A percentile compares a stretch with the other conserved stretches of the same genome.
Conservation (phyloP, 2,113 vertebrate genomes). For the Crocuta crocuta region DNA sequence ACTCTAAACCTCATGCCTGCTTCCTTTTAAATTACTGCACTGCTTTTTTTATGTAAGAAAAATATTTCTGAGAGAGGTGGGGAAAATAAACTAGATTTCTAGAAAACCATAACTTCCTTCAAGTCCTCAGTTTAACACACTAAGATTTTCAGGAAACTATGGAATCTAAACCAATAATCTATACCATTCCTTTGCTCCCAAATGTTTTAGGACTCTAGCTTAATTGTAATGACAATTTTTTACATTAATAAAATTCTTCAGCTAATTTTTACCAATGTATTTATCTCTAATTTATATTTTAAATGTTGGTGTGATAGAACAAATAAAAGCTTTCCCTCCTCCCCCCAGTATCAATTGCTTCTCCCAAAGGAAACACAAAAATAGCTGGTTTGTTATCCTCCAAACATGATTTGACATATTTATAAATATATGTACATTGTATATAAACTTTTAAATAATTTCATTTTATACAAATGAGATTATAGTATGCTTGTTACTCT, state of each 20-base stretch:
- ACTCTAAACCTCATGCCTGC: not conserved
- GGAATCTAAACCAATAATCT: not conserved
- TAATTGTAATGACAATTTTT: not conserved
- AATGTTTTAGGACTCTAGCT: not conserved
- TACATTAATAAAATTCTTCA: conserved; percentile 10
- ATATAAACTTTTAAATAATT: not conserved
- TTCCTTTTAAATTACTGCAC: not conserved
- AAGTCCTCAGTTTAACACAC: not conserved
- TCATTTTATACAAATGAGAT: conserved; percentile 26
- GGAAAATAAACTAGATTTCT: conserved; percentile 16
- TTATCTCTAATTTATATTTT: not conserved
- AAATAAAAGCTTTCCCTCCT: not conserved
- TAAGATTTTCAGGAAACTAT: not conserved
- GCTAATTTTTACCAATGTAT: not conserved
- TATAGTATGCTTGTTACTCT: not conserved
- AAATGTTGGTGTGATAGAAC: not conserved
- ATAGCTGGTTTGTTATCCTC: not conserved
- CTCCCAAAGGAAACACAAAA: not conserved
- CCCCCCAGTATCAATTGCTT: not conserved
- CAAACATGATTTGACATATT: not conserved
- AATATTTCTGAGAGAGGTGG: not conserved
- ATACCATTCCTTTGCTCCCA: not conserved
- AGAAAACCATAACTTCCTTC: not conserved
- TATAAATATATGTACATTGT: not conserved
- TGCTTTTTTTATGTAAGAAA: not conserved